Conservation (phyloP, 2,888 invertebrate genomes). For the Drosophila ochracea region DNA sequence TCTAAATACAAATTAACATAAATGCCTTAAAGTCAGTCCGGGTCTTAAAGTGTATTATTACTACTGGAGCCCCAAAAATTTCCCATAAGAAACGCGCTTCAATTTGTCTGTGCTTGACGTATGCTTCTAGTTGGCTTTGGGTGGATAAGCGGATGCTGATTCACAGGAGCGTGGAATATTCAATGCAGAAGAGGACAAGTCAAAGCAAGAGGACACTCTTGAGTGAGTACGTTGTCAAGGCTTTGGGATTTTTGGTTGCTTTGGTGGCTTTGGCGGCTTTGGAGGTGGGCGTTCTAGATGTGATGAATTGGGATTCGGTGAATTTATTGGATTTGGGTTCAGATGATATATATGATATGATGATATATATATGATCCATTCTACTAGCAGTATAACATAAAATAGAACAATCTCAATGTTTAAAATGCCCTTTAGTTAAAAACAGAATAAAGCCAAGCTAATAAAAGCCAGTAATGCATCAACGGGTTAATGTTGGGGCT, state of each 20-base stretch:
- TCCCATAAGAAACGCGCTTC: conserved; percentile 35
- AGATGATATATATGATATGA: too few species aligned
- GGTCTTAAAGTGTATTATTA: not conserved
- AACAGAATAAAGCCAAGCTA: conserved; percentile 41
- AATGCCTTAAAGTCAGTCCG: conserved; percentile 18
- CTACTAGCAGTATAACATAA: conserved; percentile 1
- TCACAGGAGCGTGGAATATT: conserved; percentile 3
- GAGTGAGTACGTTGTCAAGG: conserved; percentile 44
- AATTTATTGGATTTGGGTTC: not conserved
- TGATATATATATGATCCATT: too few species aligned
- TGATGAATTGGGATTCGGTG: not conserved
- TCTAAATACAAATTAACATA: conserved; percentile 25
- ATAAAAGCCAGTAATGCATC: conserved; percentile 44
- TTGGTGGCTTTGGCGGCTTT: not conserved
- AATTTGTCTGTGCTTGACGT: conserved; percentile 11
- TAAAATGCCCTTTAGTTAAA: conserved; percentile 18
- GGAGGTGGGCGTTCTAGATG: not conserved
- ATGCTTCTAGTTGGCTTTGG: conserved; percentile 18
- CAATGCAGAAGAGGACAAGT: conserved; percentile 10
- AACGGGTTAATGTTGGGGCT: conserved; percentile 42
- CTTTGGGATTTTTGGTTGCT: conserved; percentile 1
- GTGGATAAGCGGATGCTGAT: conserved; percentile 11
- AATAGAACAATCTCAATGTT: not conserved
- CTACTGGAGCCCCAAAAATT: not conserved
- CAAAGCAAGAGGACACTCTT: conserved; percentile 1